These are phyloP conservation scores for Ametastegia equiseti DNA, from an alignment of 2,888 invertebrate species.

Conservation along the genomic window DNA sequence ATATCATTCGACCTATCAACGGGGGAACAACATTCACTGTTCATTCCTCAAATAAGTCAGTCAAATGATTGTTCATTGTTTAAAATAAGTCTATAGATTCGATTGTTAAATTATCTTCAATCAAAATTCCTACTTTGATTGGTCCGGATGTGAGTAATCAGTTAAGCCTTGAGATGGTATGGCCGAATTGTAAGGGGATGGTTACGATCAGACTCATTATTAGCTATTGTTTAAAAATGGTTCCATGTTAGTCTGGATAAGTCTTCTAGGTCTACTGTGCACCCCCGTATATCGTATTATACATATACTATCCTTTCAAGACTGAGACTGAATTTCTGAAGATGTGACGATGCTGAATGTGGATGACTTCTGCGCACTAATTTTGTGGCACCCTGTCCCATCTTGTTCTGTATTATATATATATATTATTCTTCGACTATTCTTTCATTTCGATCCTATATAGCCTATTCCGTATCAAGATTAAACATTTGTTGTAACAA, in stretches of 20 bases:
- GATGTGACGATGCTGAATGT: slow-evolving; percentile 38
- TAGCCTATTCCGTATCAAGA: not conserved
- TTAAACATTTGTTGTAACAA: not conserved
- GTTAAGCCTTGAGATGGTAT: not conserved
- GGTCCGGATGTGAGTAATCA: not conserved
- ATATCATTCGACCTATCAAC: not conserved
- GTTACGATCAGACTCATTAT: not conserved
- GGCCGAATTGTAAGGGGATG: slow-evolving; percentile 19
- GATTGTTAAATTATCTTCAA: no score
- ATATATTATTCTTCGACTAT: not conserved
- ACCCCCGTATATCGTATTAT: not conserved
- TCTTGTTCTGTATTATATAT: slow-evolving; percentile 16
- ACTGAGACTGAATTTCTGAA: slow-evolving; percentile 33
- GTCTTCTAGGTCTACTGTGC: slow-evolving; percentile 40
- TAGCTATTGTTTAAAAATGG: not conserved
- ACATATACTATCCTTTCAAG: slow-evolving; percentile 15
- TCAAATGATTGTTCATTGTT: not conserved
- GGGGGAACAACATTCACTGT: not conserved
- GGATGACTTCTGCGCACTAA: slow-evolving; percentile 28
- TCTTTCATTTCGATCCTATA: not conserved
- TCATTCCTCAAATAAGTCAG: no score
- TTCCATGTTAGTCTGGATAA: slow-evolving; percentile 27
- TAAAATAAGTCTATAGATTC: not conserved
- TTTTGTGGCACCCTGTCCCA: slow-evolving; percentile 22
- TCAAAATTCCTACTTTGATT: not conserved